A percentile compares a stretch with the other conserved stretches of the same genome.
These are phyloP conservation scores for Cercopithecus hamlyni DNA, from an alignment of 2,797 vertebrate genomes.

Conservation along the genomic window DNA sequence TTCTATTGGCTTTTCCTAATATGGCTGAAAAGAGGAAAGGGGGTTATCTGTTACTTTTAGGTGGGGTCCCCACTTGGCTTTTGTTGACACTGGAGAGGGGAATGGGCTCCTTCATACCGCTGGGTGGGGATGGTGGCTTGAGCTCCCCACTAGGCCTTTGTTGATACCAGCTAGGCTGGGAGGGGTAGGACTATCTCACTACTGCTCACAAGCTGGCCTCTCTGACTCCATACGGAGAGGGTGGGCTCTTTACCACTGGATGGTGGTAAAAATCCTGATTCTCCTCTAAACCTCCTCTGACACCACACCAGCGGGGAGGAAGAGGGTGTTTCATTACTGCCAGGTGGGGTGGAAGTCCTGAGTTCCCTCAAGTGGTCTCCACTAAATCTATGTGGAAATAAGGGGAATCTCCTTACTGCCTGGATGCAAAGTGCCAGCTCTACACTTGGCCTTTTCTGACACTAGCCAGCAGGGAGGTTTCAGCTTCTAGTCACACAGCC, in stretches of 20 bases:
- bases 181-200: neutral
- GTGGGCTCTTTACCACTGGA: neutral
- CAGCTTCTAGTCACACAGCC: neutral
- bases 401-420: too few species aligned
- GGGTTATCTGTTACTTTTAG: neutral
- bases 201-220: neutral
- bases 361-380: neutral
- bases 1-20: neutral
- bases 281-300: neutral
- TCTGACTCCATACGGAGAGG: fast-evolving
- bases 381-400: neutral
- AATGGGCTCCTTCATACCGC: neutral
- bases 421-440: neutral
- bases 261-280: neutral
- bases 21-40: neutral
- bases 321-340: neutral
- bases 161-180: neutral
- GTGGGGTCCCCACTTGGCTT: neutral
- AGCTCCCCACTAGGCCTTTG: neutral
- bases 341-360: neutral
- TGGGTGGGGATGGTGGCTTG: neutral
- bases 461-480: neutral
- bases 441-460: neutral
- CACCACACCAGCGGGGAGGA: neutral
- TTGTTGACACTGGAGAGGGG: neutral